Base-by-base conservation (phyloP, 2,113 vertebrate species). In the Sebastes fasciatus region DNA sequence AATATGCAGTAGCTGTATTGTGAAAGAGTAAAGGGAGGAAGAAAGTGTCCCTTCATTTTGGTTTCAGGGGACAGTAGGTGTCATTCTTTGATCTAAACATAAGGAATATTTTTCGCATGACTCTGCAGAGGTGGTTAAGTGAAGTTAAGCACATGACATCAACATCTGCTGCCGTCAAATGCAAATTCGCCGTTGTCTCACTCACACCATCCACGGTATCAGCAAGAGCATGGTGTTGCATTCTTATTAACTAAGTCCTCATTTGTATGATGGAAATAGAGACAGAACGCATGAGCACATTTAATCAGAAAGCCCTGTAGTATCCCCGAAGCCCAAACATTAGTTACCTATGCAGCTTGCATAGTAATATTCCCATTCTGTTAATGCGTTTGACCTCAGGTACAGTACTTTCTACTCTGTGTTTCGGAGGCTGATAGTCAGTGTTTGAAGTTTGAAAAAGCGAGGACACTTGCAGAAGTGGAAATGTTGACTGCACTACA, bases 311-410 rank as follows among this genome's bases (percentile, higher is more conserved):
- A 88, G 65, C 60, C 84, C 23, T 60, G 84, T 72, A 77, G 73
- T 42, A 76, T 86, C 85, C 91, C 86, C 9, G 8, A 74, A 92
- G 88, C 82, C 86, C 60, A 92, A 92, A 89, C 87, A 92, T 78
- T 84, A 86, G 63, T 82, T 81, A 83, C 91, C 76, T 79, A 86
- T 83, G 86, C 91, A 55, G 75, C 79, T 80, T 79, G 87, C 82
- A 89, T 81, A 78, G 58, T 71, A 89, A 90, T 87, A 84, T 81
- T 81, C 43, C 34, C 60, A 43, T 40, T 80, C 75, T 88, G 76
- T 80, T 88, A 90, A 89, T 93, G 88, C 49, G 73, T 92, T 90
- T 90, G 88, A 91, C 88, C 86, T 77, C 76, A 84, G 92, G 90
- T 91, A 84, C 70, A 86, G 62, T 86, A 62, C 74, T 86, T 84